phyloP scores from a whole-genome alignment of 2,113 vertebrate species.

The Eulemur rufifrons region DNA sequence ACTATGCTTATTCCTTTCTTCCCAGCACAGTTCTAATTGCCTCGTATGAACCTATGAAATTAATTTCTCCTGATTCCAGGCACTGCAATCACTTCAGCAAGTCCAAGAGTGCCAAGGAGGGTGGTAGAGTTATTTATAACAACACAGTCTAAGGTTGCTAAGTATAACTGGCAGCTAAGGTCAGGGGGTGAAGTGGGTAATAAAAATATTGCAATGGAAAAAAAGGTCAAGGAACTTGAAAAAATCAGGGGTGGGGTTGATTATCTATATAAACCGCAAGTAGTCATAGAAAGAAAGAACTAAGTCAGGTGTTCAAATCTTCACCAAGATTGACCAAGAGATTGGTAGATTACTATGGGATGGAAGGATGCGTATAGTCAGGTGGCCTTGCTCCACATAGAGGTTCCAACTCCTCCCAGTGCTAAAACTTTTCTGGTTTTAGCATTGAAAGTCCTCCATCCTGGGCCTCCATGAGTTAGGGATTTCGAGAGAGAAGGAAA shows the following conservation, averaged over 20 bases:
- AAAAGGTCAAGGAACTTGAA: background rate
- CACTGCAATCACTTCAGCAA: background rate
- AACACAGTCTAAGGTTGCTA: background rate
- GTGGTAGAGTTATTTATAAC: background rate
- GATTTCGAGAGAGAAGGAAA: background rate
- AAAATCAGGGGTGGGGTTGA: background rate
- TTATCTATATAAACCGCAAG: background rate
- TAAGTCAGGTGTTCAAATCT: background rate
- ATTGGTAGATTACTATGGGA: background rate
- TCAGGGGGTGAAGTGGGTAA: background rate
- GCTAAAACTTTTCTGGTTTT: background rate
- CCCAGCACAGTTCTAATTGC: background rate
- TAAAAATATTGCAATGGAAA: background rate
- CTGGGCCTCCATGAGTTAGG: background rate
- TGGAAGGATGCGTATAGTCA: background rate
- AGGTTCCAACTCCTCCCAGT: background rate
- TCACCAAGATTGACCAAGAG: background rate
- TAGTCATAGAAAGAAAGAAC: background rate
- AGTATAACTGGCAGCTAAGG: background rate
- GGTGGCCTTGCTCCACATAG: background rate
- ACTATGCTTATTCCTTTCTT: background rate
- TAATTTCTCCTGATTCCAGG: background rate
- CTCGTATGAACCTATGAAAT: background rate
- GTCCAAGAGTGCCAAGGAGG: background rate
- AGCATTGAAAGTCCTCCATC: background rate